Conservation (phyloP, 1,140 invertebrate genomes). For the Drosophila rhopaloa region DNA sequence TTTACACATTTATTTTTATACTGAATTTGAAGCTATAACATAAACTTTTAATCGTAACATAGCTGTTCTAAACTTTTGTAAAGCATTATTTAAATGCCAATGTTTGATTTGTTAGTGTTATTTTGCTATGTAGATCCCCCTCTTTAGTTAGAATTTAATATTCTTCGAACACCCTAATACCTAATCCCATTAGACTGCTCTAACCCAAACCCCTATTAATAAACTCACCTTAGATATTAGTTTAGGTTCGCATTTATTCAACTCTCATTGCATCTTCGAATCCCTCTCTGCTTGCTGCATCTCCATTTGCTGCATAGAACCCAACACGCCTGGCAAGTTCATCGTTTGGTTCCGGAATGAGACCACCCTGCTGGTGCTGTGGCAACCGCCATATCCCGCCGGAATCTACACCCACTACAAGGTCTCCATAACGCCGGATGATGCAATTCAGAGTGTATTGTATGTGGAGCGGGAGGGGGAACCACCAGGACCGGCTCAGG, state of each 20-base stretch:
- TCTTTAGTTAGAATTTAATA: no score
- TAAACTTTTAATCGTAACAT: no score
- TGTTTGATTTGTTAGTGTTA: no score
- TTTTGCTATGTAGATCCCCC: no score
- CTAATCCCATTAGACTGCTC: neutral
- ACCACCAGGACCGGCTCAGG: conserved; percentile 96
- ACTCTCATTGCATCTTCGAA: conserved; percentile 26
- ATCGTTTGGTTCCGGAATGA: conserved; percentile 98
- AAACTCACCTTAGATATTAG: conserved; percentile 4
- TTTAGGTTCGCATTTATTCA: conserved; percentile 9
- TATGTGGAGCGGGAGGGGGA: conserved; percentile 96
- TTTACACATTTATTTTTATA: no score
- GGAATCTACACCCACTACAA: conserved; percentile 96
- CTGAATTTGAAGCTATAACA: no score
- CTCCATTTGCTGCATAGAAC: conserved; percentile 87
- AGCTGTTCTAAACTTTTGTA: no score
- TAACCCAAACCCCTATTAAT: conserved; percentile 3
- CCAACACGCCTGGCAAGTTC: conserved; percentile 97
- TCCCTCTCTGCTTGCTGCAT: conserved; percentile 6
- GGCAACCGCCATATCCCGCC: conserved; percentile 97
- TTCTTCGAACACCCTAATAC: neutral
- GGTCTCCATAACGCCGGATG: conserved; percentile 94
- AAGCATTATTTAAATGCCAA: no score
- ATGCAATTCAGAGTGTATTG: conserved; percentile 93
- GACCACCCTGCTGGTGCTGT: conserved; percentile 95